phyloP scores from a whole-genome alignment of 92 coral and sea anemone genomes.

The Nematostella vectensis region DNA sequence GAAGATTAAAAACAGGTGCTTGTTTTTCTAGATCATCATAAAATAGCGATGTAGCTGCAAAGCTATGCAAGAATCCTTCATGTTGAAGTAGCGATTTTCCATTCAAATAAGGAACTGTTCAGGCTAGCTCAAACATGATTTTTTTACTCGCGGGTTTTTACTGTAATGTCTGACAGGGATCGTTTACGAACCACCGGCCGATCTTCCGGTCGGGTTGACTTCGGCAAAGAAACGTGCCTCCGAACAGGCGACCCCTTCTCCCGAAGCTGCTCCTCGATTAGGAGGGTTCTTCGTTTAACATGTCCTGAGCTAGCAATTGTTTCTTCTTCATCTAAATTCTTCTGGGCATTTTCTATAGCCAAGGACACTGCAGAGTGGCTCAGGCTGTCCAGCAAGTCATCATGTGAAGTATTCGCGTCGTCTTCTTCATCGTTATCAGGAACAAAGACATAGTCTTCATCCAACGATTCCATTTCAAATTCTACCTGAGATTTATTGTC shows the following conservation, averaged over 20 bases:
- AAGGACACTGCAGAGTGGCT: conserved; percentile 35
- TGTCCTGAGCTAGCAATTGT: conserved; percentile 53
- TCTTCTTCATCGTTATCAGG: not conserved
- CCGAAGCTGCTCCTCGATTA: conserved; percentile 66
- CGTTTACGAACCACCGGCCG: conserved; percentile 55
- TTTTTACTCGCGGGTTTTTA: no score
- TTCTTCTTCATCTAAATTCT: conserved; percentile 28
- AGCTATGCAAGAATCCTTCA: no score
- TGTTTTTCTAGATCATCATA: no score
- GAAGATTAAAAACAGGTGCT: no score
- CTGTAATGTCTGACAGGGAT: conserved; percentile 58
- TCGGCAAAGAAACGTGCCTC: conserved; percentile 62
- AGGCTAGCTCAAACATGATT: no score
- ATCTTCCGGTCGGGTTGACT: conserved; percentile 28
- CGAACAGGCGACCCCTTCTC: conserved; percentile 33
- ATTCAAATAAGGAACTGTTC: no score
- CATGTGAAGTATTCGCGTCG: no score
- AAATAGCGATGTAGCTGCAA: no score
- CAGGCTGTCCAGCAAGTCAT: conserved; percentile 1
- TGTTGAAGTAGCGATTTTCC: no score
- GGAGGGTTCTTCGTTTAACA: conserved; percentile 65
- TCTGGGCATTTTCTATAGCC: conserved; percentile 41
- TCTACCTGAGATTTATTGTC: no score
- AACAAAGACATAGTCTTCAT: not conserved
- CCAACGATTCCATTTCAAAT: not conserved